Evolutionary conservation across 2,113 vertebrate genomes (phyloP).

Genomic region (Numida meleagris): DNA sequence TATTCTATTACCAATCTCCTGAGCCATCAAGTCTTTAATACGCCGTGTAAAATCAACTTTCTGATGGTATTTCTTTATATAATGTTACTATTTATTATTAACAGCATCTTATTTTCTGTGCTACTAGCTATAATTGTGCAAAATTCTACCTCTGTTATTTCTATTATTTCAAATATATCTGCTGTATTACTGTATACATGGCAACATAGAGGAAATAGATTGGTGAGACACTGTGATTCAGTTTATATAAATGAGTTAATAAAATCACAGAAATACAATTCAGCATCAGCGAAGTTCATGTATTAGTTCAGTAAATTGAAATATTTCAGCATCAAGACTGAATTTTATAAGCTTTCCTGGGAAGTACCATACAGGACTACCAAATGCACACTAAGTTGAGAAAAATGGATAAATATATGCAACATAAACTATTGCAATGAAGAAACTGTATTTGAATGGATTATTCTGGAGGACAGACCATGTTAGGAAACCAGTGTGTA

Average conservation of each 20-base stretch:
- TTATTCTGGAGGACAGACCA: neutral
- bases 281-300: neutral
- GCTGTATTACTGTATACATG: neutral
- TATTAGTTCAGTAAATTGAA: slow-evolving; percentile 4
- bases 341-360: neutral
- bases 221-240: neutral
- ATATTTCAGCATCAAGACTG: too few relatives aligned
- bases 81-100: slow-evolving; percentile 55
- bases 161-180: slow-evolving; percentile 32
- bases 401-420: neutral
- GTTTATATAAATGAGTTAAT: slow-evolving; percentile 20
- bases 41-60: slow-evolving; percentile 67
- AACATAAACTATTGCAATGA: neutral
- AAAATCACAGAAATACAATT: slow-evolving; percentile 10
- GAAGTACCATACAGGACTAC: neutral
- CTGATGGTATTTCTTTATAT: slow-evolving; percentile 41
- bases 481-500: neutral
- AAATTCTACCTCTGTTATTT: slow-evolving; percentile 21
- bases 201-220: slow-evolving; percentile 21
- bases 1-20: slow-evolving; percentile 65
- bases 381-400: neutral
- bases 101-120: slow-evolving; percentile 40
- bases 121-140: slow-evolving; percentile 30
- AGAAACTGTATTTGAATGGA: neutral
- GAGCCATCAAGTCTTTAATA: slow-evolving; percentile 68